These are phyloP conservation scores for Platanista minor DNA, from an alignment of 2,113 vertebrate species.

Conservation along the genomic window DNA sequence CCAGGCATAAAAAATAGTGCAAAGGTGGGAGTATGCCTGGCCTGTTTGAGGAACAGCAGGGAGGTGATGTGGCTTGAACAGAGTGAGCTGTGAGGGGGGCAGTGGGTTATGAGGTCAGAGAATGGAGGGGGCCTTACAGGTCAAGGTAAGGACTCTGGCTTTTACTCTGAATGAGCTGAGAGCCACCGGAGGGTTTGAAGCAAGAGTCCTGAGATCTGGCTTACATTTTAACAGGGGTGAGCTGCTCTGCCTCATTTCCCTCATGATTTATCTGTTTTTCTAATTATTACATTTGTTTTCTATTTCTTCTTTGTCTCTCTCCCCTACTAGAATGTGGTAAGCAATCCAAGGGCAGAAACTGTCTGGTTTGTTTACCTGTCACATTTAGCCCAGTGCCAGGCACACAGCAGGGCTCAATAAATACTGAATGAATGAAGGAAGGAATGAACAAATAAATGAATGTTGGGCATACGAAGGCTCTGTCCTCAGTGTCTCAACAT, in stretches of 20 bases:
- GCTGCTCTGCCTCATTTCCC: neutral
- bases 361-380: neutral
- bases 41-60: neutral
- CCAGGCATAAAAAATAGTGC: neutral
- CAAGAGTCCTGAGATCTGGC: neutral
- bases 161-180: neutral
- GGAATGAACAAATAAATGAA: neutral
- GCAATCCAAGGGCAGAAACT: neutral
- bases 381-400: neutral
- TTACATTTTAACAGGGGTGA: neutral
- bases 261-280: neutral
- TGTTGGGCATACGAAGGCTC: neutral
- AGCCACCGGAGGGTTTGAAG: neutral
- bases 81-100: neutral
- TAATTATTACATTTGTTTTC: neutral
- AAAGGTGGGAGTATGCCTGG: neutral
- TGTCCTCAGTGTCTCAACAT: neutral
- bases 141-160: neutral
- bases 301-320: neutral
- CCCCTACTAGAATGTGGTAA: neutral
- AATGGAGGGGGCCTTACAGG: neutral
- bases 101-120: neutral
- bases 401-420: neutral
- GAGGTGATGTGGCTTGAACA: neutral
- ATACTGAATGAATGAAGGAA: neutral